These are phyloP conservation scores for Sylvilagus floridanus DNA, from an alignment of 2,797 vertebrate genomes.

Conservation along the genomic window DNA sequence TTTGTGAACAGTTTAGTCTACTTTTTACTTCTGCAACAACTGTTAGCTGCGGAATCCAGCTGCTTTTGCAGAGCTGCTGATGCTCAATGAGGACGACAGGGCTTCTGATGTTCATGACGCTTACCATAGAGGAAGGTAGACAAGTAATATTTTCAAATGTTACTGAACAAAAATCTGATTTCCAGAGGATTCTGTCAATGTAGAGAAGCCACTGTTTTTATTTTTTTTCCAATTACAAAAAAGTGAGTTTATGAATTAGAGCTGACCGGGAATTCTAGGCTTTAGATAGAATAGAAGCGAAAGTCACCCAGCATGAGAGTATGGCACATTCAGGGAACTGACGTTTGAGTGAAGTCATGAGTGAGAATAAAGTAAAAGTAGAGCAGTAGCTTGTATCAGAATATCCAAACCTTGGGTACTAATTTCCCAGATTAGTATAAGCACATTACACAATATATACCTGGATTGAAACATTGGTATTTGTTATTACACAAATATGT, in stretches of 20 bases:
- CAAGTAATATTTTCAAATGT: neutral
- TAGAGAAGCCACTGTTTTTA: neutral
- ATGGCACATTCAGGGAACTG: neutral
- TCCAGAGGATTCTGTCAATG: neutral
- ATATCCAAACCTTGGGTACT: neutral
- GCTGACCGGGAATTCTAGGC: neutral
- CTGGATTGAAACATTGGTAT: too few species aligned
- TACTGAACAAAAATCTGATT: neutral
- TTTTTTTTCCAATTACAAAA: neutral
- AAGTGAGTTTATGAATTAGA: neutral
- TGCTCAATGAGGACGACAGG: neutral
- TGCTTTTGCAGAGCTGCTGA: neutral
- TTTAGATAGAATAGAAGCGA: neutral
- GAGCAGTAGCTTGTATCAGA: neutral
- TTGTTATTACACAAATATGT: too few species aligned
- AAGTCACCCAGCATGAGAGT: neutral
- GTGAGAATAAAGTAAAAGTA: neutral
- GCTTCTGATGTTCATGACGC: neutral
- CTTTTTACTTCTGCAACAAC: neutral
- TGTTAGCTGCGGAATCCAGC: neutral
- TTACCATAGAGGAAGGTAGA: neutral
- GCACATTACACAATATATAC: too few species aligned
- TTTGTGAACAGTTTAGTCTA: neutral
- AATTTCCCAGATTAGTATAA: neutral
- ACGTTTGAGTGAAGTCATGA: neutral